These are phyloP conservation scores for Mionectes olivaceus DNA, from an alignment of 2,797 vertebrate species.

Conservation along the genomic window DNA sequence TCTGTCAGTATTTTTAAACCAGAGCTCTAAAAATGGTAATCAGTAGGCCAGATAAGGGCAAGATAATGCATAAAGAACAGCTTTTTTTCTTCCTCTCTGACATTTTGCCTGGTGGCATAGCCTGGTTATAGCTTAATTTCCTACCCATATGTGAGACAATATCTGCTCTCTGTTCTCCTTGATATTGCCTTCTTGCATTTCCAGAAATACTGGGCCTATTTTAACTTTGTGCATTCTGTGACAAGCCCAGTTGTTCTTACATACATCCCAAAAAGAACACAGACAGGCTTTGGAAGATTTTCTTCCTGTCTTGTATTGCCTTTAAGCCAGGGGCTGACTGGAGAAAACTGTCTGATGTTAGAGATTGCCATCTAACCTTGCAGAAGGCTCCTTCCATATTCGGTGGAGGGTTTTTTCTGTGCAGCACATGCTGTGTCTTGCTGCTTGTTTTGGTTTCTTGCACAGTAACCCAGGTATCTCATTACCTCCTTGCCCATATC, in stretches of 20 bases:
- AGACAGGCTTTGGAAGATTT: background rate
- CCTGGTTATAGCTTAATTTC: background rate
- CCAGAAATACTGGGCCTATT: background rate
- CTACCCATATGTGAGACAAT: background rate
- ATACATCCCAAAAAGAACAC: background rate
- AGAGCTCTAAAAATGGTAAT: background rate
- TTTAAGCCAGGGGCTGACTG: background rate
- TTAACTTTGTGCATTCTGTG: background rate
- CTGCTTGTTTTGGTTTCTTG: constrained; percentile 16
- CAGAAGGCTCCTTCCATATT: background rate
- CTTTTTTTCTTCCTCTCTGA: background rate
- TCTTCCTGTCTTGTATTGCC: background rate
- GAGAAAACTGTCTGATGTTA: background rate
- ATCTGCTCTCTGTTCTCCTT: background rate
- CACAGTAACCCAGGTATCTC: constrained; percentile 21
- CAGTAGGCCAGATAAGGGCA: background rate
- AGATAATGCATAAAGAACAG: background rate
- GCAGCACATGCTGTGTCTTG: constrained; percentile 20
- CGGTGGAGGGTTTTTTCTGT: background rate
- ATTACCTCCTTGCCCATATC: background rate
- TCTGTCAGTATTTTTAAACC: background rate
- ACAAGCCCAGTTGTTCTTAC: background rate
- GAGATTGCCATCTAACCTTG: background rate
- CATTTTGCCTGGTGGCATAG: background rate
- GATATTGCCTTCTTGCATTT: background rate